These are phyloP conservation scores for Clarias laeviceps DNA, from an alignment of 2,797 vertebrate genomes.

Conservation along the genomic window DNA sequence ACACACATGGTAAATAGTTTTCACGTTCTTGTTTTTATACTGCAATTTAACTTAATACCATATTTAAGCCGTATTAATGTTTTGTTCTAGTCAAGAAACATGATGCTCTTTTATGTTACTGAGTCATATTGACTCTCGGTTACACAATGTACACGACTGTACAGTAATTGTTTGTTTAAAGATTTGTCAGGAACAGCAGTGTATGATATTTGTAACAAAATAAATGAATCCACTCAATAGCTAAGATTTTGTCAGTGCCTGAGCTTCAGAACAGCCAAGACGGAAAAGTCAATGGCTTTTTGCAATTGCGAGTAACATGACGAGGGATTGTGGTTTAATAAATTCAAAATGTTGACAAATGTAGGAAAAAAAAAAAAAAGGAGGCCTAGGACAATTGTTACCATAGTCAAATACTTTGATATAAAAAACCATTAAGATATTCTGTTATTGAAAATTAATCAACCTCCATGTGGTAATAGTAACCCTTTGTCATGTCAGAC, in stretches of 20 bases:
- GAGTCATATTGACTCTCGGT: conserved; percentile 86
- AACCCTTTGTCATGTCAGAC: neutral
- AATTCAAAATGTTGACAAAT: neutral
- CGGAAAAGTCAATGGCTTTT: neutral
- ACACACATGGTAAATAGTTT: conserved; percentile 9
- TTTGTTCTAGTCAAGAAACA: conserved; percentile 39
- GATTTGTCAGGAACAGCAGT: conserved; percentile 47
- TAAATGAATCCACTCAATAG: conserved; percentile 11
- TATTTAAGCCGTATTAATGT: conserved; percentile 73
- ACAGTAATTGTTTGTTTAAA: conserved; percentile 65
- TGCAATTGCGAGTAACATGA: neutral
- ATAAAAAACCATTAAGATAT: neutral
- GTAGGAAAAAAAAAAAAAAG: neutral
- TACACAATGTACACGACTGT: conserved; percentile 60
- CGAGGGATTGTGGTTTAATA: neutral
- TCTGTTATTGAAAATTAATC: neutral
- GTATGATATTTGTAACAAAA: conserved; percentile 67
- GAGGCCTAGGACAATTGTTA: too few relatives aligned
- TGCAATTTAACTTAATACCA: conserved; percentile 57
- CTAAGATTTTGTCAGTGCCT: neutral
- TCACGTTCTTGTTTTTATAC: conserved; percentile 45
- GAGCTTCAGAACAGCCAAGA: neutral
- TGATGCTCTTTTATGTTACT: conserved; percentile 58
- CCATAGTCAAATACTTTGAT: neutral
- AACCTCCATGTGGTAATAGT: neutral